A percentile compares a stretch with the other conserved stretches of the same genome.
Evolutionary conservation across 1,140 invertebrate genomes (phyloP).

Genomic region (Orussus abietinus): DNA sequence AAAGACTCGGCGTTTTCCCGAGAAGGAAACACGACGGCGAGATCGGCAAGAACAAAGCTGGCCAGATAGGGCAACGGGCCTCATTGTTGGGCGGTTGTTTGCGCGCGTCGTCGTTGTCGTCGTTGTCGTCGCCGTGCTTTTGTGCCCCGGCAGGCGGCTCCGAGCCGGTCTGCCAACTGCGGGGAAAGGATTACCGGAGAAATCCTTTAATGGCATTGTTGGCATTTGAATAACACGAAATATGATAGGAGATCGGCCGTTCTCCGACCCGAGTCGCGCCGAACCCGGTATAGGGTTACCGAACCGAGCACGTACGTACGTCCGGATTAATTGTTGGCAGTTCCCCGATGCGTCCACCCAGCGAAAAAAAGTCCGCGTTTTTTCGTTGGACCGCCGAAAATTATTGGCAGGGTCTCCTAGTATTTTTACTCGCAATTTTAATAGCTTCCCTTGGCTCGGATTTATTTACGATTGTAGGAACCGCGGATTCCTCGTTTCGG

Average conservation of each 20-base stretch:
- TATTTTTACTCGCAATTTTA: too few species aligned
- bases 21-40: too few species aligned
- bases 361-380: too few species aligned
- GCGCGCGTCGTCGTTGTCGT: conserved; percentile 13
- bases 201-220: conserved; percentile 54
- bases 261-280: not conserved
- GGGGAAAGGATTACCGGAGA: conserved; percentile 41
- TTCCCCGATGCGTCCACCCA: too few species aligned
- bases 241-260: conserved; percentile 46
- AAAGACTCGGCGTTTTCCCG: too few species aligned
- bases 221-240: conserved; percentile 55
- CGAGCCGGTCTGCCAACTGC: conserved; percentile 21
- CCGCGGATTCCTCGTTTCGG: too few species aligned
- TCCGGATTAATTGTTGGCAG: conserved; percentile 38
- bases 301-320: conserved; percentile 23
- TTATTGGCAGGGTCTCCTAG: too few species aligned
- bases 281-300: conserved; percentile 25
- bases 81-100: conserved; percentile 24
- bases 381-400: too few species aligned
- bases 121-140: conserved; percentile 22
- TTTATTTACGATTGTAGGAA: not conserved
- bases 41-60: conserved; percentile 37
- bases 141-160: not conserved
- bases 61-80: conserved; percentile 22
- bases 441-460: too few species aligned